These are phyloP conservation scores for Sarcophaga caerulescens DNA, from an alignment of 2,888 invertebrate species.

Conservation along the genomic window DNA sequence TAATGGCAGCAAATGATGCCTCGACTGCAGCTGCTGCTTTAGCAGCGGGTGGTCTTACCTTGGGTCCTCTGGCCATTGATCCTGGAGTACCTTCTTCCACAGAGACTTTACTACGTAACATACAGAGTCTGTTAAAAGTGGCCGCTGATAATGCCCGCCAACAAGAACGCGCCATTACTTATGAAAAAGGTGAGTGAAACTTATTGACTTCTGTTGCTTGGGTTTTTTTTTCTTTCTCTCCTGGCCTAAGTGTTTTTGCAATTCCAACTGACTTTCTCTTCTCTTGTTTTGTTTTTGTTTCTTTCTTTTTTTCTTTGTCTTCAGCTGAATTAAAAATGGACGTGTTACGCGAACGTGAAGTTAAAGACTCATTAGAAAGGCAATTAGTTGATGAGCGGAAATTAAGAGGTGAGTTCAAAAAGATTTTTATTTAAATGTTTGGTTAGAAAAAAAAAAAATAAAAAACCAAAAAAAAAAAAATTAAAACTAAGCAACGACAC, in stretches of 20 bases:
- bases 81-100: slow-evolving; percentile 85
- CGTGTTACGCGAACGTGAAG: slow-evolving; percentile 94
- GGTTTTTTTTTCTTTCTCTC: not conserved
- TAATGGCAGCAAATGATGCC: slow-evolving; percentile 77
- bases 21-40: slow-evolving; percentile 77
- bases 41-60: slow-evolving; percentile 77
- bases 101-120: slow-evolving; percentile 96
- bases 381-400: slow-evolving; percentile 97
- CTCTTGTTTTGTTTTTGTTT: slow-evolving; percentile 36
- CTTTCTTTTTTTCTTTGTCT: slow-evolving; percentile 31
- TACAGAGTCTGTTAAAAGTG: slow-evolving; percentile 96
- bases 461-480: slow-evolving; percentile 14
- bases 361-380: slow-evolving; percentile 95
- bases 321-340: slow-evolving; percentile 98
- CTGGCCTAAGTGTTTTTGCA: not conserved
- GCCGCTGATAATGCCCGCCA: slow-evolving; percentile 98
- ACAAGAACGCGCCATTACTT: slow-evolving; percentile 96
- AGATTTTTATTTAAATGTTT: slow-evolving; percentile 9
- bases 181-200: slow-evolving; percentile 93
- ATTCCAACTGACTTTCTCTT: slow-evolving; percentile 47
- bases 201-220: not conserved
- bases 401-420: slow-evolving; percentile 90
- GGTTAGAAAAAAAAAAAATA: not conserved
- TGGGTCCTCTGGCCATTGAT: slow-evolving; percentile 79
- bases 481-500: slow-evolving; percentile 29